A percentile compares a stretch with the other conserved stretches of the same genome.
Conservation (phyloP, 2,797 vertebrate species). For the Lacerta bilineata region DNA sequence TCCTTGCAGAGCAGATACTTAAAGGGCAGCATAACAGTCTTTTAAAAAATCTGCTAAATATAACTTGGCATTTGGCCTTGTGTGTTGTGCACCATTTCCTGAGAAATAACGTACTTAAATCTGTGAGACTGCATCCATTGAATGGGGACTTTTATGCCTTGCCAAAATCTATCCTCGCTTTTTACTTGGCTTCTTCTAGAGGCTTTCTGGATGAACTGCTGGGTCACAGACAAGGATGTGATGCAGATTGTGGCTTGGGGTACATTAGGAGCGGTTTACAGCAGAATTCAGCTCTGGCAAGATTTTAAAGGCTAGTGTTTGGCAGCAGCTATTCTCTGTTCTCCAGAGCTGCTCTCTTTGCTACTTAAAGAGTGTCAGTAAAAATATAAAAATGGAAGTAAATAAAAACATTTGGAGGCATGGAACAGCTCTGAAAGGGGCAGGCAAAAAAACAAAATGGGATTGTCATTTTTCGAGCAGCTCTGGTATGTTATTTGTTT, state of each 20-base stretch:
- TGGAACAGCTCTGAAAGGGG: background rate
- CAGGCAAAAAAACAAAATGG: background rate
- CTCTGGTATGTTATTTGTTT: too few relatives aligned
- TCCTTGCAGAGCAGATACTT: background rate
- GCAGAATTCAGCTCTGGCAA: conserved; percentile 19
- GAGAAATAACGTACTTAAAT: conserved; percentile 6
- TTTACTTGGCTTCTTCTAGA: conserved; percentile 15
- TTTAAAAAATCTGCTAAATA: background rate
- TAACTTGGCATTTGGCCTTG: background rate
- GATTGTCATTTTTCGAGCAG: background rate
- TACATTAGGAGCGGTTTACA: background rate
- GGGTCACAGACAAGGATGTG: background rate
- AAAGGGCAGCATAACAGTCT: background rate
- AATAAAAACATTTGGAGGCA: conserved; percentile 13
- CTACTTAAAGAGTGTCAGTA: background rate
- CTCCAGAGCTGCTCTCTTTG: background rate
- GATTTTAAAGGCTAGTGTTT: conserved; percentile 31
- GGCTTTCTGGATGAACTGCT: background rate
- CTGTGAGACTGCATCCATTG: background rate
- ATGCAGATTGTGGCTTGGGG: conserved; percentile 1
- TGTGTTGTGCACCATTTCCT: background rate
- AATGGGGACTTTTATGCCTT: background rate
- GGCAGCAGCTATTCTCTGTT: conserved; percentile 8
- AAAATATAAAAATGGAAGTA: conserved; percentile 15
- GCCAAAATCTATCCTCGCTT: conserved; percentile 1